Evolutionary conservation across 1,140 invertebrate genomes (phyloP).

Genomic region (Zaprionus ornatus): DNA sequence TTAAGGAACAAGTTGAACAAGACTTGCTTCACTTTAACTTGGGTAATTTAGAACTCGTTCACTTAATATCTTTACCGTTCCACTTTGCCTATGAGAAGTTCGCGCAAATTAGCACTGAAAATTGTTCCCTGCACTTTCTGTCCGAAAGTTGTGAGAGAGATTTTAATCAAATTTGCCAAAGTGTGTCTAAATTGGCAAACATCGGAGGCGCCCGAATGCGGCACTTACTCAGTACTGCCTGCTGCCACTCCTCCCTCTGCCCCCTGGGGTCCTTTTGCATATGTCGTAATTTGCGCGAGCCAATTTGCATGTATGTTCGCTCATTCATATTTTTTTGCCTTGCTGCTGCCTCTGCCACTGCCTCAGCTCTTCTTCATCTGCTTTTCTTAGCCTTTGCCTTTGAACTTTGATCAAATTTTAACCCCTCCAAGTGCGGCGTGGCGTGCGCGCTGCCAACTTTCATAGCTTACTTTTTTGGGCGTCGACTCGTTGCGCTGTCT

Average conservation of each 20-base stretch:
- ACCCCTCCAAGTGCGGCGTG: slow-evolving; percentile 53
- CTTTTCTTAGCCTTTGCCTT: slow-evolving; percentile 57
- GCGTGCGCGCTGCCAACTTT: slow-evolving; percentile 24
- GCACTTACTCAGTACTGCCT: slow-evolving; percentile 1
- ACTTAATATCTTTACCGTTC: neutral
- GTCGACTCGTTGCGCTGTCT: slow-evolving; percentile 40
- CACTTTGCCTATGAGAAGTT: slow-evolving; percentile 41
- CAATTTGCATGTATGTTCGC: slow-evolving; percentile 55
- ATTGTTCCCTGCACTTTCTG: slow-evolving; percentile 31
- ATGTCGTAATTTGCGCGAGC: slow-evolving; percentile 75
- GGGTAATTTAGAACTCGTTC: neutral
- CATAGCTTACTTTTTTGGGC: slow-evolving; percentile 22
- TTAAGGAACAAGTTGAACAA: neutral
- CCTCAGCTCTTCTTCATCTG: neutral
- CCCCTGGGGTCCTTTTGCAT: slow-evolving; percentile 41
- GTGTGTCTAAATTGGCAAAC: slow-evolving; percentile 78
- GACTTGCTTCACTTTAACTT: neutral
- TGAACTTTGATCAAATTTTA: slow-evolving; percentile 75
- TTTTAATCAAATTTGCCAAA: slow-evolving; percentile 81
- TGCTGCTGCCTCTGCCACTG: neutral
- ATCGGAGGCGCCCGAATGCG: slow-evolving; percentile 49
- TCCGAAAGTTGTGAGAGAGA: slow-evolving; percentile 51
- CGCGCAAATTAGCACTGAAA: slow-evolving; percentile 59
- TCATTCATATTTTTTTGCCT: slow-evolving; percentile 14
- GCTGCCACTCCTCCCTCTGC: slow-evolving; percentile 5